Evolutionary conservation across 2,888 invertebrate species (phyloP).

Genomic region (Nipponacmea schrenckii): DNA sequence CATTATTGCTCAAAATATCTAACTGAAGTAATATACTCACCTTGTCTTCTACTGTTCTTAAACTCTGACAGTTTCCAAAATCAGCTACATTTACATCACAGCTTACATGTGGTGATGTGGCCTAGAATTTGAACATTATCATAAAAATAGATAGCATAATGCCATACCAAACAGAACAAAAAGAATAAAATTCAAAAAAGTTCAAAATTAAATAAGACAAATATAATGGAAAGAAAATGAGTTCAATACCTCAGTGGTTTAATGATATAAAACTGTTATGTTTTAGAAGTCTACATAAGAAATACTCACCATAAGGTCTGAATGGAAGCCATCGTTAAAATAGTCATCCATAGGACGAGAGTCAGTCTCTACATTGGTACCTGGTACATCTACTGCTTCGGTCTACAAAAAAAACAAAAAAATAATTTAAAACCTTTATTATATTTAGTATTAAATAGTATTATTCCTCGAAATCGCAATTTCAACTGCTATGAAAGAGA

Average conservation of each 20-base stretch:
- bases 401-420: constrained; percentile 32
- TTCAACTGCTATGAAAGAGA: no score
- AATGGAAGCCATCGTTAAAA: constrained; percentile 65
- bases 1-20: no score
- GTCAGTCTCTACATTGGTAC: not conserved
- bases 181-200: not conserved
- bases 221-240: not conserved
- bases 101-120: constrained; percentile 61
- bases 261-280: no score
- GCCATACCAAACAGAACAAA: not conserved
- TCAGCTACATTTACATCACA: constrained; percentile 56
- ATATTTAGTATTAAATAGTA: no score
- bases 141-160: no score
- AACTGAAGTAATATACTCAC: constrained; percentile 23
- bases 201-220: not conserved
- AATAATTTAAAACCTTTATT: not conserved
- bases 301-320: constrained; percentile 59
- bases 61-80: constrained; percentile 60
- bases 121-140: constrained; percentile 37
- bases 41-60: constrained; percentile 52
- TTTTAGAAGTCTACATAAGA: no score
- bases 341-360: constrained; percentile 57
- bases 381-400: constrained; percentile 33
- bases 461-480: no score
- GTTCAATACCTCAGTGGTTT: no score